Conservation (phyloP, 1,140 invertebrate species). For the Lepidurus apus region DNA sequence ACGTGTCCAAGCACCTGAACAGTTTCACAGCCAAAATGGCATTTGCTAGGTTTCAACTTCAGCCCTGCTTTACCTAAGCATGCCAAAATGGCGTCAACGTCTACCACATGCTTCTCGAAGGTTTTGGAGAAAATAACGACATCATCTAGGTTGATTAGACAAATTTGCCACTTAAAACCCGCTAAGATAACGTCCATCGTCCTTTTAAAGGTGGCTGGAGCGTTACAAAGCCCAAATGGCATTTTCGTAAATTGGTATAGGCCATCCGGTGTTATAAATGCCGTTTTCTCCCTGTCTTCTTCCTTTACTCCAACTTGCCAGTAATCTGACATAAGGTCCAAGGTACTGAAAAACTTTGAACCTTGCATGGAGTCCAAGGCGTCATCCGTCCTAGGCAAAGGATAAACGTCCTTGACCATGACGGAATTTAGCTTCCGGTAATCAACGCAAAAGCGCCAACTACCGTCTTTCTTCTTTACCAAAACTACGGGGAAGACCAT, state of each 20-base stretch:
- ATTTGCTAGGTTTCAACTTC: background rate
- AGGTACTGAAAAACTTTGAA: background rate
- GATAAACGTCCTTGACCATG: too few species aligned
- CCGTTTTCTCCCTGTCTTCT: too few species aligned
- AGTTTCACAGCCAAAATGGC: slow-evolving; percentile 20
- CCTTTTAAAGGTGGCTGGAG: slow-evolving; percentile 37
- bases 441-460: too few species aligned
- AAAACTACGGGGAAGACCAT: slow-evolving; percentile 48
- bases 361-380: too few species aligned
- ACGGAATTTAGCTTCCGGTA: too few species aligned
- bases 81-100: background rate
- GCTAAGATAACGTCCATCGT: slow-evolving; percentile 30
- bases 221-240: slow-evolving; percentile 36
- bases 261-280: background rate
- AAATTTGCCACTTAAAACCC: background rate
- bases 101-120: slow-evolving; percentile 26
- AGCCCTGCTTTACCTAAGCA: background rate
- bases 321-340: too few species aligned
- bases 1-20: slow-evolving; percentile 32
- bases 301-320: background rate
- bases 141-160: slow-evolving; percentile 28
- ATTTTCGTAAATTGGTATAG: slow-evolving; percentile 40
- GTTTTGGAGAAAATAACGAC: slow-evolving; percentile 27
- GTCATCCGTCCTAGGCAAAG: too few species aligned
- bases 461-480: slow-evolving; percentile 50